Conservation (phyloP, 2,888 invertebrate species). For the Octodonta nipae region DNA sequence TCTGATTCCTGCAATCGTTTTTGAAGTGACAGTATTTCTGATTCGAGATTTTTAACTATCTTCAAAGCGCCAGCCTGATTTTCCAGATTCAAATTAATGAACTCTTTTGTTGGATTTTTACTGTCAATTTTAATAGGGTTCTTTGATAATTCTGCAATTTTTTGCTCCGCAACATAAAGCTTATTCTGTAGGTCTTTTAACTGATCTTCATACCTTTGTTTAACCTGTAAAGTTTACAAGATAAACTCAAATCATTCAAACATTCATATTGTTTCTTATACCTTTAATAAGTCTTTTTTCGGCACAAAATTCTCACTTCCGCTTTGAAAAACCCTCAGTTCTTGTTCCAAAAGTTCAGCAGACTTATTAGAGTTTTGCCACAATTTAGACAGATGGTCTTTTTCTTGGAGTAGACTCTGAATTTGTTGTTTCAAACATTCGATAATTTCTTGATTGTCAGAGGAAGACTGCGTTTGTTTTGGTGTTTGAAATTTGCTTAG, state of each 20-base stretch:
- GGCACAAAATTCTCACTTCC: conserved; percentile 25
- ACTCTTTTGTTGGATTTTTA: too few relatives aligned
- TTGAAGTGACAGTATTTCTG: conserved; percentile 38
- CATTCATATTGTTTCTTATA: conserved; percentile 11
- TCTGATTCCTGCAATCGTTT: conserved; percentile 35
- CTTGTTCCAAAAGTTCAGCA: conserved; percentile 52
- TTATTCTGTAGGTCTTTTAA: too few relatives aligned
- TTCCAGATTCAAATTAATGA: too few relatives aligned
- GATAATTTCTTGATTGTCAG: conserved; percentile 12
- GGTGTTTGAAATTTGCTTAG: conserved; percentile 9
- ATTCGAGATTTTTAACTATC: conserved; percentile 33
- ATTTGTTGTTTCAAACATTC: conserved; percentile 23
- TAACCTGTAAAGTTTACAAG: conserved; percentile 1
- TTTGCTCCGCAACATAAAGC: too few relatives aligned
- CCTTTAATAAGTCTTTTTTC: conserved; percentile 24
- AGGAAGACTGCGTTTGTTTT: conserved; percentile 5
- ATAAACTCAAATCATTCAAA: too few relatives aligned
- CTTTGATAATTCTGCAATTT: too few relatives aligned
- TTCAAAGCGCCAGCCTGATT: too few relatives aligned
- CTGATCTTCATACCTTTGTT: background rate
- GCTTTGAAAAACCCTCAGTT: conserved; percentile 43
- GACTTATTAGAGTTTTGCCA: conserved; percentile 56
- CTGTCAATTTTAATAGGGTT: too few relatives aligned
- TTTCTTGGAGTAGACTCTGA: conserved; percentile 39
- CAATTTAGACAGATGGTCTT: conserved; percentile 48